phyloP scores from a whole-genome alignment of 23 tunicate genomes.

The Trididemnum miniatum region DNA sequence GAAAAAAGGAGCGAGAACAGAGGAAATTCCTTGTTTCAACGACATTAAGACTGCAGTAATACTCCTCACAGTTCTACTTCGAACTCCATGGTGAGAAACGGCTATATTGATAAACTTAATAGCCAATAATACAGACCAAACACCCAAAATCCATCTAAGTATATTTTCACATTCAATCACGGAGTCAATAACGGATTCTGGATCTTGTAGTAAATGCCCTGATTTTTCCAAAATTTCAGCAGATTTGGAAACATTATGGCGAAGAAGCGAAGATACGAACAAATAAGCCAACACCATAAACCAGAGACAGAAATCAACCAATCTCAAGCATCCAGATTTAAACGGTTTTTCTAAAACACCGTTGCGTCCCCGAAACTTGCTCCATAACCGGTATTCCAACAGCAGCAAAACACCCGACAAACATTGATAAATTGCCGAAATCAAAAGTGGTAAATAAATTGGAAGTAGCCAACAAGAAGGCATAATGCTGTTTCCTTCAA shows the following conservation, averaged over 20 bases:
- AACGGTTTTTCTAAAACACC: too few species aligned
- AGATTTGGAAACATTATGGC: background rate
- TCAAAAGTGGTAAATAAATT: background rate
- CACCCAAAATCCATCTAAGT: conserved; percentile 4
- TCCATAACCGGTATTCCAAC: background rate
- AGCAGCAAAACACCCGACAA: background rate
- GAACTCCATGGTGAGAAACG: conserved; percentile 33
- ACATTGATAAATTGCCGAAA: background rate
- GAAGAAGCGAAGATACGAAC: background rate
- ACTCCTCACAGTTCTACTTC: conserved; percentile 7
- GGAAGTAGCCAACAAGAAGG: background rate
- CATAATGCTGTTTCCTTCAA: background rate
- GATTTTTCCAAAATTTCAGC: conserved; percentile 17
- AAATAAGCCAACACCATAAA: conserved; percentile 26
- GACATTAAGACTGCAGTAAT: conserved; percentile 27
- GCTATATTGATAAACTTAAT: conserved; percentile 18
- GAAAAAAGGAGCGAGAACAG: background rate
- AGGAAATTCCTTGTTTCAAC: background rate
- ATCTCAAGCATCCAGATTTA: too few species aligned
- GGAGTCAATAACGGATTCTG: background rate
- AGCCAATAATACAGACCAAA: conserved; percentile 36
- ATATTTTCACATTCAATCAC: conserved; percentile 7
- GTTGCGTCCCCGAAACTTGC: background rate
- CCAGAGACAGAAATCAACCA: conserved; percentile 30
- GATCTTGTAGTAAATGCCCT: conserved; percentile 25